A percentile compares a stretch with the other conserved stretches of the same genome.
These are phyloP conservation scores for Phaethon lepturus DNA, from an alignment of 2,113 vertebrate species.

Conservation along the genomic window DNA sequence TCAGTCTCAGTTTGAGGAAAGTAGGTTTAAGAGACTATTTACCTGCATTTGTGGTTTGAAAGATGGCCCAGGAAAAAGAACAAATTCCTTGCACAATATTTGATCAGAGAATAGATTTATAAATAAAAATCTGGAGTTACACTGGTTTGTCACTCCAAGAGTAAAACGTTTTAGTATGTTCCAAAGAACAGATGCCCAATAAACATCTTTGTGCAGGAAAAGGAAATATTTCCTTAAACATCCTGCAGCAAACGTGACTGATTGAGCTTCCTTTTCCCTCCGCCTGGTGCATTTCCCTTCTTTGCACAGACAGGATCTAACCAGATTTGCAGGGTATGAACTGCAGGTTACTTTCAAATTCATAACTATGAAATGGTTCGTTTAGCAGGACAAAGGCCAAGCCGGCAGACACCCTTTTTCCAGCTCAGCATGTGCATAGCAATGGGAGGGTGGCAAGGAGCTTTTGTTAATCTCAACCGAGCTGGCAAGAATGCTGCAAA, in stretches of 20 bases:
- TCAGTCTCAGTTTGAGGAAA: background rate
- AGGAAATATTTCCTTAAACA: conserved; percentile 73
- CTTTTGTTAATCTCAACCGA: conserved; percentile 66
- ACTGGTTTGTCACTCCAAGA: background rate
- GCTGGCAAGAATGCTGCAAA: conserved; percentile 62
- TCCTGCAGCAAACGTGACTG: conserved; percentile 69
- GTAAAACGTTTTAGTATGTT: background rate
- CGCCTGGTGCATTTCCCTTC: conserved; percentile 59
- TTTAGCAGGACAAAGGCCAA: conserved; percentile 70
- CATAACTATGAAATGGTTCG: conserved; percentile 64
- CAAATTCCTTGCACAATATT: background rate
- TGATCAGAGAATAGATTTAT: background rate
- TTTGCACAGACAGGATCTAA: conserved; percentile 58
- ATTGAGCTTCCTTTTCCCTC: conserved; percentile 59
- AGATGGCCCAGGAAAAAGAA: background rate
- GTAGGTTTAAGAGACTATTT: background rate
- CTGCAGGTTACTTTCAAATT: conserved; percentile 63
- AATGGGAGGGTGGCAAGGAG: conserved; percentile 58
- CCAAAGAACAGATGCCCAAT: conserved; percentile 25
- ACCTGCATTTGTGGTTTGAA: background rate
- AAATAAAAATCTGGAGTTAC: background rate
- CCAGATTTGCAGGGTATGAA: conserved; percentile 55
- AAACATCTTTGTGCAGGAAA: conserved; percentile 64
- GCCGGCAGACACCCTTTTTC: conserved; percentile 52
- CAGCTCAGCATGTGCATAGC: conserved; percentile 59